phyloP scores from a whole-genome alignment of 2,888 invertebrate genomes.

The Anaspis maculata region DNA sequence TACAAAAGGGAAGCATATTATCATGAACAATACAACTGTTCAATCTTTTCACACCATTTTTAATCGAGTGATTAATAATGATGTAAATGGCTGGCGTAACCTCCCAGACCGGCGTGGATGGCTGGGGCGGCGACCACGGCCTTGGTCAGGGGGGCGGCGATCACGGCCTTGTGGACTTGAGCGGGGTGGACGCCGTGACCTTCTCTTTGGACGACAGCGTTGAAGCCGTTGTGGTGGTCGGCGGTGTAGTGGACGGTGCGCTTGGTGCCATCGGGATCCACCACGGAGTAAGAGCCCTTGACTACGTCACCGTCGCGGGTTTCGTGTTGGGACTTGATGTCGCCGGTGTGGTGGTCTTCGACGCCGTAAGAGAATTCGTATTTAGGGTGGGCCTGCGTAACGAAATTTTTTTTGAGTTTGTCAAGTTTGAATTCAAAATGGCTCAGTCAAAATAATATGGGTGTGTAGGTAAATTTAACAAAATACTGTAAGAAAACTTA shows the following conservation, averaged over 20 bases:
- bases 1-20: too few relatives aligned
- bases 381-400: constrained; percentile 43
- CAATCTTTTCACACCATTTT: too few relatives aligned
- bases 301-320: constrained; percentile 47
- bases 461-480: too few relatives aligned
- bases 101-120: constrained; percentile 1
- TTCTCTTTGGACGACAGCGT: constrained; percentile 27
- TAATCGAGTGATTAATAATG: too few relatives aligned
- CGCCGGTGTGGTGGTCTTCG: constrained; percentile 49
- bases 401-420: too few relatives aligned
- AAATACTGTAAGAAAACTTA: constrained; percentile 3
- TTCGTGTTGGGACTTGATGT: constrained; percentile 48
- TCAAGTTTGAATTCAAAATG: too few relatives aligned
- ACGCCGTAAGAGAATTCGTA: constrained; percentile 52
- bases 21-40: too few relatives aligned
- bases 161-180: constrained; percentile 4
- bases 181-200: constrained; percentile 48
- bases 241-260: constrained; percentile 50
- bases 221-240: constrained; percentile 47
- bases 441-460: too few relatives aligned
- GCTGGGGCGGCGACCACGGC: constrained; percentile 6
- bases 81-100: too few relatives aligned
- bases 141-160: constrained; percentile 4
- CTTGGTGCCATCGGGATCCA: constrained; percentile 49
- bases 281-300: constrained; percentile 48